Evolutionary conservation across 2,888 invertebrate species (phyloP).

Genomic region (Imbricaverruca yamaguchii): DNA sequence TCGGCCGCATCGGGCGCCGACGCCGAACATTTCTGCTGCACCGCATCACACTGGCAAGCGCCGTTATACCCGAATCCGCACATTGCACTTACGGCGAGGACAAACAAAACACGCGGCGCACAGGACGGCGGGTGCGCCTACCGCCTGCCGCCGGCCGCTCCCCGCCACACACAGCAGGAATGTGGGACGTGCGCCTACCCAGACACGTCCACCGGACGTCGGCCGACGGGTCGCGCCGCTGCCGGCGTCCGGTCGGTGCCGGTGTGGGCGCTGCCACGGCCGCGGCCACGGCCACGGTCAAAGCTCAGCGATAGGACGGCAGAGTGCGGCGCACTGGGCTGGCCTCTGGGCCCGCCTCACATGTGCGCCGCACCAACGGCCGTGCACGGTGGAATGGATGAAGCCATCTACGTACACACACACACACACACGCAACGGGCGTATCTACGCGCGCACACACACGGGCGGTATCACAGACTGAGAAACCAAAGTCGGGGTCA

Average conservation of each 20-base stretch:
- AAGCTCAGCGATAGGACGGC: neutral
- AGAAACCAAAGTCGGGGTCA: neutral
- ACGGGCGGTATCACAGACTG: constrained; percentile 15
- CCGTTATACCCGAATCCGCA: neutral
- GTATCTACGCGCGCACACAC: too few relatives aligned
- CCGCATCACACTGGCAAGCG: neutral
- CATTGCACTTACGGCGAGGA: constrained; percentile 5
- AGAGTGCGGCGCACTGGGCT: too few relatives aligned
- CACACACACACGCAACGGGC: too few relatives aligned
- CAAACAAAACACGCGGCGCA: neutral
- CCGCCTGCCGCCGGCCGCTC: too few relatives aligned
- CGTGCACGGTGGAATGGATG: constrained; percentile 17
- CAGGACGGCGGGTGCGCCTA: neutral
- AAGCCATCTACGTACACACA: neutral
- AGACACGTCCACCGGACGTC: neutral
- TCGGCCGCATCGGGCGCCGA: neutral
- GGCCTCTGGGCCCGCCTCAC: too few relatives aligned
- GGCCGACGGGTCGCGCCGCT: neutral
- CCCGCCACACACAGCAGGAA: too few relatives aligned
- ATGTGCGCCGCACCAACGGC: too few relatives aligned
- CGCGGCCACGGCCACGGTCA: neutral
- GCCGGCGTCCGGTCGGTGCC: neutral
- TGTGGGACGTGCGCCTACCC: too few relatives aligned
- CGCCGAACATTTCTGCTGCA: neutral
- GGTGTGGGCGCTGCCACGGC: neutral